Conservation (phyloP, 2,113 vertebrate species). For the Cettia cetti region DNA sequence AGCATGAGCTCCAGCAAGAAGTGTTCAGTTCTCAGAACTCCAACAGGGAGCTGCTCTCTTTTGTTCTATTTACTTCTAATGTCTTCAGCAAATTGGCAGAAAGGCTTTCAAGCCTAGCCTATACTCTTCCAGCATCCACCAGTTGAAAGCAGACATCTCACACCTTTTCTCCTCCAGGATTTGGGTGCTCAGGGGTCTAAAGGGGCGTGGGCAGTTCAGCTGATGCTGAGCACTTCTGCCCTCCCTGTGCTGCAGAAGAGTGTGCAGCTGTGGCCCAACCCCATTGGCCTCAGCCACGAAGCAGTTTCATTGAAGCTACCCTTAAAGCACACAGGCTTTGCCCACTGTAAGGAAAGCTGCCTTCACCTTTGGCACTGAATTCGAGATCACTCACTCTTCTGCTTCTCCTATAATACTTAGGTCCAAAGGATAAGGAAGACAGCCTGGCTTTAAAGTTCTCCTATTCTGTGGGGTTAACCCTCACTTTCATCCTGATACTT, state of each 20-base stretch:
- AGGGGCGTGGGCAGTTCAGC: neutral
- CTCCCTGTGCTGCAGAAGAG: neutral
- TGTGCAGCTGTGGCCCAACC: neutral
- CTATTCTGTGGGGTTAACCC: slow-evolving; percentile 23
- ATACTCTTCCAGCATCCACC: neutral
- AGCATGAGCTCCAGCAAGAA: neutral
- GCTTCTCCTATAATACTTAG: neutral
- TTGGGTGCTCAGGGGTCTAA: neutral
- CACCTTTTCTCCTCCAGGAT: neutral
- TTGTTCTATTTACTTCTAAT: neutral
- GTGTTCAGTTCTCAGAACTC: neutral
- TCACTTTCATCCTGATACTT: slow-evolving; percentile 28
- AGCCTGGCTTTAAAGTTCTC: neutral
- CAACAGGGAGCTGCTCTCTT: neutral
- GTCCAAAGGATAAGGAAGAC: neutral
- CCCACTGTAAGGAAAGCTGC: neutral
- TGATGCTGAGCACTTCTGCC: neutral
- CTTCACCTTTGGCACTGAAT: slow-evolving; percentile 13
- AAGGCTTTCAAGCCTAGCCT: neutral
- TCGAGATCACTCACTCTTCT: neutral
- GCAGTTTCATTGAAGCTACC: neutral
- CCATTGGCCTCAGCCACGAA: neutral
- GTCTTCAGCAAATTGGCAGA: neutral
- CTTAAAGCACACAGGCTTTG: neutral
- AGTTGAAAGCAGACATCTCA: neutral